Base-by-base conservation (phyloP, 1,140 invertebrate species). In the Radopholus similis region DNA sequence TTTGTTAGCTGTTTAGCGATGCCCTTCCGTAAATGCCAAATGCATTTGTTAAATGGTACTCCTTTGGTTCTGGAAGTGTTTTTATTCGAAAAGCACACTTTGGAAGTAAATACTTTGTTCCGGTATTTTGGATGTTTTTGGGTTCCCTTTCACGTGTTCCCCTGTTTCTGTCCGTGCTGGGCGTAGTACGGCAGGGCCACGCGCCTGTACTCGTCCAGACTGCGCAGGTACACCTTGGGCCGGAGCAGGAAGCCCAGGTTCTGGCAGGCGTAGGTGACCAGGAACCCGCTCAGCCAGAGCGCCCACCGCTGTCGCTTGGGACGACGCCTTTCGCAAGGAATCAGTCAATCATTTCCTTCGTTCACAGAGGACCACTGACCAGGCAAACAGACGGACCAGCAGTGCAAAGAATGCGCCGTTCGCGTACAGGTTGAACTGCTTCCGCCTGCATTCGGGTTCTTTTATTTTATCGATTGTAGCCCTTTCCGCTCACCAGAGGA, bases 251-350 rank as follows among this genome's bases (percentile, higher is more conserved):
- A 13, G 47, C 64, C 64, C 34, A 55, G 35, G 44, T 74, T 73
- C 28, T 77, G 65, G 55, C 72, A 76, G 15, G 64, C n/a, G 38
- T 73, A 63, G 15, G 75, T 74, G 6, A 70, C 23, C 15, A 78
- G 6, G 30, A 78, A 28, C 13, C 75, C 75, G 30, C 49, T 35
- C 2, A 73, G 6, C 77, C 80, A 80, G 18, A 77, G 57, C 9
- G 57, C 60, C 73, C 76, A 81, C 47, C 75, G 78, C 37, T 77
- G 69, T 11, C 68, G 72, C 30, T 66, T 58, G 15, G 66, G 69
- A 21, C 58, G 66, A 32, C 75, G 59, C 64, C 77, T 79, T 26
- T 64, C 15, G n/a, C 11, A 49, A 49, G 44, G 21, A 23, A 23
- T 23, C 18, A 69, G 28, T 47, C 23, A 72, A 53, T 34, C 23